Evolutionary conservation across 1,140 invertebrate genomes (phyloP).

Genomic region (Drosophila leontia): DNA sequence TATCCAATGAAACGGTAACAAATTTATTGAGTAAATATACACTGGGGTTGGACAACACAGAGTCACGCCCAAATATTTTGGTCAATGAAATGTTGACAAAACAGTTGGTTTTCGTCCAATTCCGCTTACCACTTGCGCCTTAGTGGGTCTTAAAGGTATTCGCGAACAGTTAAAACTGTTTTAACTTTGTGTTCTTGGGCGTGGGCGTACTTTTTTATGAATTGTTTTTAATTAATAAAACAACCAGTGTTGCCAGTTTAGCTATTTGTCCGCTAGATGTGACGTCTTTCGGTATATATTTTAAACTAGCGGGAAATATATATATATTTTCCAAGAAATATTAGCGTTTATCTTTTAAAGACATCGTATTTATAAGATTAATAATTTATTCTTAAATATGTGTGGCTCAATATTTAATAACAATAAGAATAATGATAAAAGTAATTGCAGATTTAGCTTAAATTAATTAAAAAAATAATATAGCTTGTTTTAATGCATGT

Average conservation of each 20-base stretch:
- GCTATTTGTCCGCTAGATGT: no score
- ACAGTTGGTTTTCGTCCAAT: background rate
- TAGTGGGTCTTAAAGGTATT: background rate
- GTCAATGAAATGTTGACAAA: slow-evolving; percentile 11
- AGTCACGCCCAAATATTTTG: slow-evolving; percentile 45
- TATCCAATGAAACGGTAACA: background rate
- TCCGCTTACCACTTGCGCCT: background rate
- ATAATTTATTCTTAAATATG: no score
- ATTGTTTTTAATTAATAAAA: slow-evolving; percentile 12
- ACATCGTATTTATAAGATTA: no score
- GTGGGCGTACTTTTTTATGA: slow-evolving; percentile 35
- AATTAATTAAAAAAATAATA: no score
- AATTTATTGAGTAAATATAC: background rate
- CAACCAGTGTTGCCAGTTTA: background rate
- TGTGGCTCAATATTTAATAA: no score
- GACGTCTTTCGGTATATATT: no score
- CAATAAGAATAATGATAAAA: no score
- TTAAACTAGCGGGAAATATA: no score
- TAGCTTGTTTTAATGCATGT: no score
- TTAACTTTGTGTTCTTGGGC: slow-evolving; percentile 8
- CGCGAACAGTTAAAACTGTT: background rate
- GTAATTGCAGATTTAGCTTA: no score
- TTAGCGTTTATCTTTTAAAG: no score
- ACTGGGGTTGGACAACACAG: slow-evolving; percentile 1
- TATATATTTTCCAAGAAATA: no score